Evolutionary conservation across 2,888 invertebrate species (phyloP).

Genomic region (Slavum lentiscoides): DNA sequence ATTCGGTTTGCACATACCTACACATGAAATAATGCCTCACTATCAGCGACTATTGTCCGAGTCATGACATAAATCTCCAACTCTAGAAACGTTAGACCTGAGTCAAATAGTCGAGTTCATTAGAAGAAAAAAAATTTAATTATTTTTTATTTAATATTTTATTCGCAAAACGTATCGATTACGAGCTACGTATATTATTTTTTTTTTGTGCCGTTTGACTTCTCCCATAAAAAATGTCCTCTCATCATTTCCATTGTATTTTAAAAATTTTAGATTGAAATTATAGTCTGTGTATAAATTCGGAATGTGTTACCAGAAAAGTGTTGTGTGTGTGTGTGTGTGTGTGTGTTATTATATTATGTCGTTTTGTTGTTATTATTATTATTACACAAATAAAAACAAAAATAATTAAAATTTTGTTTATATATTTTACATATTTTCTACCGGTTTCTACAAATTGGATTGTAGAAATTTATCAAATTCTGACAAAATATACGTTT

Average conservation of each 20-base stretch:
- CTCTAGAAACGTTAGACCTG: constrained; percentile 16
- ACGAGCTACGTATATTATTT: too few relatives aligned
- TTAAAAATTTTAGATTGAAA: too few relatives aligned
- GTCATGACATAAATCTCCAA: constrained; percentile 69
- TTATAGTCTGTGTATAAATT: too few relatives aligned
- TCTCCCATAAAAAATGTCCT: too few relatives aligned
- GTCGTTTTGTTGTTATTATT: constrained; percentile 1
- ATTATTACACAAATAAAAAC: not conserved
- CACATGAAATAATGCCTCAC: constrained; percentile 89
- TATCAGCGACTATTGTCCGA: constrained; percentile 92
- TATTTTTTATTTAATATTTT: constrained; percentile 2
- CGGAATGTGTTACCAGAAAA: too few relatives aligned
- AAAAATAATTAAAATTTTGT: not conserved
- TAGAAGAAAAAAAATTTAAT: constrained; percentile 18
- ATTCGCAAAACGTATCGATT: not conserved
- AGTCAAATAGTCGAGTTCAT: constrained; percentile 26
- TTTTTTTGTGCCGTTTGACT: too few relatives aligned
- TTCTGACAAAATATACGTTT: too few relatives aligned
- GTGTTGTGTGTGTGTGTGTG: too few relatives aligned
- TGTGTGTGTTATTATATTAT: too few relatives aligned
- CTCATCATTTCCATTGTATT: too few relatives aligned
- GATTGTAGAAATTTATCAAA: too few relatives aligned
- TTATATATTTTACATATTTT: not conserved
- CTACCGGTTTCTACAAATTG: too few relatives aligned
- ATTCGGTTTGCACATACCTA: constrained; percentile 89